Conservation (phyloP, 2,113 vertebrate genomes). For the Barnardius zonarius region DNA sequence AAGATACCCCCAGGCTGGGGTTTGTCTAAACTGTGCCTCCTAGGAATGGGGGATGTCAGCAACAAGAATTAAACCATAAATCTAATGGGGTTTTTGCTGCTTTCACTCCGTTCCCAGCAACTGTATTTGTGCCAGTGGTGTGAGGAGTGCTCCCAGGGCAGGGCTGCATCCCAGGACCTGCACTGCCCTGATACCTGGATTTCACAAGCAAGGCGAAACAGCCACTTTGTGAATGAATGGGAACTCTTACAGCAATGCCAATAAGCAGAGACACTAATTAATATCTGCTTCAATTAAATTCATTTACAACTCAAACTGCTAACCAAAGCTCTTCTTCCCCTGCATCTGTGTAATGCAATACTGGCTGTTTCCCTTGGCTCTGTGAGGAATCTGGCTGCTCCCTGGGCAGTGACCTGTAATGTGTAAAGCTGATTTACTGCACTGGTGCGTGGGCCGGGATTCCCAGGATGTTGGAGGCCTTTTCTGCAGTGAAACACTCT, state of each 20-base stretch:
- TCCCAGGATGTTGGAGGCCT: neutral
- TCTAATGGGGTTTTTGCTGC: neutral
- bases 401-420: neutral
- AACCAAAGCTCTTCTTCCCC: neutral
- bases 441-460: neutral
- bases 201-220: neutral
- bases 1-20: neutral
- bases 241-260: neutral
- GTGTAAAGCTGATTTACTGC: neutral
- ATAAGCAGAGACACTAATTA: neutral
- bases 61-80: neutral
- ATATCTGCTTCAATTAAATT: neutral
- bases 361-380: neutral
- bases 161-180: neutral
- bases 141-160: neutral
- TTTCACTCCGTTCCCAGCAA: neutral
- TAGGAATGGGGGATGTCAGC: neutral
- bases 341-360: neutral
- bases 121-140: neutral
- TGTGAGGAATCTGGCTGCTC: rapidly evolving
- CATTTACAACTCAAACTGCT: neutral
- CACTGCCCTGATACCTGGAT: neutral
- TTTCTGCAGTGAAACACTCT: neutral
- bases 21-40: neutral
- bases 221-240: neutral